phyloP scores from a whole-genome alignment of 2,888 invertebrate species.

The Drosophila atripex region DNA sequence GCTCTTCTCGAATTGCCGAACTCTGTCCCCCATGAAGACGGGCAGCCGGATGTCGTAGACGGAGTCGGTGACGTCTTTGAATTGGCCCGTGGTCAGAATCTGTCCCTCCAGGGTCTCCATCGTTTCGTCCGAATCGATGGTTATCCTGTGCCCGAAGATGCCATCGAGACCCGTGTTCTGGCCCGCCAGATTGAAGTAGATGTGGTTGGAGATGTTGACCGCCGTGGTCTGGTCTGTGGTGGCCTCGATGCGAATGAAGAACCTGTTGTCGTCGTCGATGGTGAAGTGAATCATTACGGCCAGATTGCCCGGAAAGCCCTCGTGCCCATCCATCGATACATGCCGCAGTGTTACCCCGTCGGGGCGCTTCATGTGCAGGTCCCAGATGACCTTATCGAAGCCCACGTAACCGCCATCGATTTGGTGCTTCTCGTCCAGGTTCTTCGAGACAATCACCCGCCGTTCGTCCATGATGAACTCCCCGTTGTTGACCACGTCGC shows the following conservation, averaged over 20 bases:
- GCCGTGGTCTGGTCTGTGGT: conserved; percentile 91
- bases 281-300: conserved; percentile 89
- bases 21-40: conserved; percentile 87
- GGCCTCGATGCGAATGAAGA: conserved; percentile 90
- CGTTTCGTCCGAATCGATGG: conserved; percentile 90
- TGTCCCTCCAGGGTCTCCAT: conserved; percentile 88
- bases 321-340: conserved; percentile 90
- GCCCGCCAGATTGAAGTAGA: conserved; percentile 96
- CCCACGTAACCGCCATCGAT: conserved; percentile 94
- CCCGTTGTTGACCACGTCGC: conserved; percentile 91
- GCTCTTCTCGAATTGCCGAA: conserved; percentile 87
- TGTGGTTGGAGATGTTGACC: conserved; percentile 93
- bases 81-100: conserved; percentile 88
- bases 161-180: conserved; percentile 86
- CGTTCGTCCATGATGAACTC: conserved; percentile 88
- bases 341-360: conserved; percentile 88
- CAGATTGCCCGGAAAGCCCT: conserved; percentile 95
- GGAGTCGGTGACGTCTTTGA: conserved; percentile 88
- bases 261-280: conserved; percentile 89
- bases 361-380: conserved; percentile 60
- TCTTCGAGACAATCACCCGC: conserved; percentile 88
- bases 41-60: conserved; percentile 90
- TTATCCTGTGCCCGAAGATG: conserved; percentile 88
- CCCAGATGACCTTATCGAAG: conserved; percentile 92
- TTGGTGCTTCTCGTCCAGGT: conserved; percentile 88